Base-by-base conservation (phyloP, 2,797 vertebrate genomes). In the Heteromormyrus szaboi region DNA sequence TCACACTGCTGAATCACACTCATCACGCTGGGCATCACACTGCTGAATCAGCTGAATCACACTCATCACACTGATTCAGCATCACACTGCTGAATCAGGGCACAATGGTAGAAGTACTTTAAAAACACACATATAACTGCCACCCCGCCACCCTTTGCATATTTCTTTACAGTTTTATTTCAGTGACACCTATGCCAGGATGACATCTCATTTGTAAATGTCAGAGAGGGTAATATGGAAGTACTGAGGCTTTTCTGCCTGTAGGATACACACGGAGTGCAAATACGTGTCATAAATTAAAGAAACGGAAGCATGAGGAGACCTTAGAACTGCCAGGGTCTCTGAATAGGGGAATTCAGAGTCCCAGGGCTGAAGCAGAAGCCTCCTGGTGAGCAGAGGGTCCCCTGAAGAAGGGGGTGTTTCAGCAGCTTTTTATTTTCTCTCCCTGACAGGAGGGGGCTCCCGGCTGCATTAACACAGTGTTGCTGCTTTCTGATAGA, bases 401-500 rank as follows among this genome's bases (percentile, higher is more conserved):
- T 86, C 33, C 41, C 51, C 25, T 12, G 22, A 14, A 54, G 11
- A 56, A 29, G 29, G 2, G 29, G 19, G 2, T 37, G 54, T 68
- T 51, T 86, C 56, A 86, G 41, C 12, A 50, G 6, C 19, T 22
- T 88, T 56, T 89, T 68, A 86, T 41, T 90, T 29, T 14, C 51
- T 6, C 46, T 44, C 88, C 91, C 33, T 93, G 91, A 17, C 89
- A 99, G 98, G 96, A 97, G 4, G 89, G 92, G 29, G 89, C 92
- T 65, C 96, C 97, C 5, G 95, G 94, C 3, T 96, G 95, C 0
- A 94, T 99, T 89, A 95, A 97, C 72, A 92, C 94, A 41, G 94
- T 97, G 19, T 91, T 99, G 29, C 92, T 99, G 54, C 92, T 99
- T 84, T 92, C 94, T 33, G 96, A 97, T 91, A 95, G 95, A 91